Conservation (phyloP, 2,113 vertebrate genomes). For the Struthidea cinerea region DNA sequence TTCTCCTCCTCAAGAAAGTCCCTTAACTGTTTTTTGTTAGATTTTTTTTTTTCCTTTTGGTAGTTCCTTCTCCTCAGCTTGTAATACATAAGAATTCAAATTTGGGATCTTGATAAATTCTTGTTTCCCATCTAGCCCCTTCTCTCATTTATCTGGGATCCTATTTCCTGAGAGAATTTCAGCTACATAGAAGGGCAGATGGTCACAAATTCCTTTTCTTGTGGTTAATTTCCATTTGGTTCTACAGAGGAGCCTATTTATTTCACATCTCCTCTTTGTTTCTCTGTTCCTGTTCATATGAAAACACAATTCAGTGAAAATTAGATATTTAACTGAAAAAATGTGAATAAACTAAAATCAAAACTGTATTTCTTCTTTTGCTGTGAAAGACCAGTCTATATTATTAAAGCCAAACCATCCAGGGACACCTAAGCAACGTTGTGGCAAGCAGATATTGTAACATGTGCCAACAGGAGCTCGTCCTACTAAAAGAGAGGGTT, state of each 20-base stretch:
- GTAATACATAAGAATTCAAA: neutral
- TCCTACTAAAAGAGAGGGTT: neutral
- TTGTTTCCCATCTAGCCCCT: neutral
- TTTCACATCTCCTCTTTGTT: neutral
- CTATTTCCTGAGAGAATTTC: neutral
- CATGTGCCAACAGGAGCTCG: neutral
- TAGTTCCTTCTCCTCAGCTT: neutral
- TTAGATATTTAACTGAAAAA: neutral
- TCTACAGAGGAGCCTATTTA: neutral
- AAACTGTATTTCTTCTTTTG: neutral
- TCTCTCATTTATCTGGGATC: neutral
- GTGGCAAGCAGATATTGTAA: neutral
- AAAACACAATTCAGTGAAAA: neutral
- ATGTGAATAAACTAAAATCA: neutral
- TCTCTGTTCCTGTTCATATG: neutral
- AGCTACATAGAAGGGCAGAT: neutral
- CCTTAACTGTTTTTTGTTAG: neutral
- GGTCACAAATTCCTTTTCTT: neutral
- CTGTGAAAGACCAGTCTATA: neutral
- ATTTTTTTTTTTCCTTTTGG: neutral
- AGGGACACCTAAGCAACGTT: neutral
- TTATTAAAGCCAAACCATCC: neutral
- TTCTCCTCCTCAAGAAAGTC: neutral
- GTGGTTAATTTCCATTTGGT: neutral
- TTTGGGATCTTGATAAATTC: neutral